A percentile compares a stretch with the other conserved stretches of the same genome.
These are phyloP conservation scores for Loris lydekkerianus DNA, from an alignment of 2,797 vertebrate genomes.

Conservation along the genomic window DNA sequence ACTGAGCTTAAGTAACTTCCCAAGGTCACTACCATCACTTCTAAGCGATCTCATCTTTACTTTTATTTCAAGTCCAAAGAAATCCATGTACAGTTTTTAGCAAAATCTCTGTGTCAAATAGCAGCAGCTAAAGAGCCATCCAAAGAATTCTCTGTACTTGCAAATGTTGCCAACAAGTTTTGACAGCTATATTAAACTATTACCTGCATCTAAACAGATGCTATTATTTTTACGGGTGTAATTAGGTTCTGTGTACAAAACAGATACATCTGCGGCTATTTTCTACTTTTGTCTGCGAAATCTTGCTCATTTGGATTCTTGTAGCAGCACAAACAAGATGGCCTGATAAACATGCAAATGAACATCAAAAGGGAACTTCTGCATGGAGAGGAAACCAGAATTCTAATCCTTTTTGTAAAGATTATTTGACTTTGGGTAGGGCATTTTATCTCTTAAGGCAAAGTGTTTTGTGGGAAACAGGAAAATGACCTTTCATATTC, in stretches of 20 bases:
- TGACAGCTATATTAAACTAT: conserved; percentile 71
- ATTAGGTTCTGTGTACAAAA: conserved; percentile 74
- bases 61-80: neutral
- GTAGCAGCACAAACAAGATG: neutral
- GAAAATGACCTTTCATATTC: neutral
- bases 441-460: neutral
- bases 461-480: neutral
- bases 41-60: neutral
- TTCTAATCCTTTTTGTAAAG: neutral
- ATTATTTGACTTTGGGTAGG: neutral
- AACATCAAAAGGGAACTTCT: neutral
- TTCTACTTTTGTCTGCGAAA: conserved; percentile 57
- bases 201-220: conserved; percentile 73
- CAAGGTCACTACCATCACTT: neutral
- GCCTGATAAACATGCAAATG: neutral
- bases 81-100: neutral
- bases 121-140: neutral
- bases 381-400: neutral
- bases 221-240: conserved; percentile 80
- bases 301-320: neutral
- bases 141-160: conserved; percentile 34
- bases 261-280: conserved; percentile 30
- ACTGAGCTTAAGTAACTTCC: neutral
- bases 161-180: conserved; percentile 72
- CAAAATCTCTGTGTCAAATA: neutral